These are phyloP conservation scores for Hirtodrosophila alboralis DNA, from an alignment of 2,888 invertebrate genomes.

Conservation along the genomic window DNA sequence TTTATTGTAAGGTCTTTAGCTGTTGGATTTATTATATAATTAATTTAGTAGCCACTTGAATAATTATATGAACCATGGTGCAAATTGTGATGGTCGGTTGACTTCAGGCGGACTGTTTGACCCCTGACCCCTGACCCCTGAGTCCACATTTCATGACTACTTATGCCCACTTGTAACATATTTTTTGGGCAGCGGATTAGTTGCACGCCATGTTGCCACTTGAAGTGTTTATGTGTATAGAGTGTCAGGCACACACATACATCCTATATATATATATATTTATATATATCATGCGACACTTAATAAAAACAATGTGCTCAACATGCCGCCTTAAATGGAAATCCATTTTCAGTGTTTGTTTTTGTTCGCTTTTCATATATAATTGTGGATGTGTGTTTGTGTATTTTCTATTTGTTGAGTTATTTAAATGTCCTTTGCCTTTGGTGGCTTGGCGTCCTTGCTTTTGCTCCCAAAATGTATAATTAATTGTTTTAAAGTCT, in stretches of 20 bases:
- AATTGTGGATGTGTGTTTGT: constrained; percentile 14
- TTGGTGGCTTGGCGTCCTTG: constrained; percentile 34
- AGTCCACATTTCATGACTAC: constrained; percentile 27
- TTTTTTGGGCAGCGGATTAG: constrained; percentile 79
- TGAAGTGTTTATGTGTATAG: constrained; percentile 81
- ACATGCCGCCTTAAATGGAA: constrained; percentile 81
- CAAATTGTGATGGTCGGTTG: constrained; percentile 29
- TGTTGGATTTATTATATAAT: too few relatives aligned
- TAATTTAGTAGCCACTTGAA: too few relatives aligned
- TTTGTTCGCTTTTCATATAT: constrained; percentile 51
- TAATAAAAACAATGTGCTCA: constrained; percentile 83
- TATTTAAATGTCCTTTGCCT: constrained; percentile 75
- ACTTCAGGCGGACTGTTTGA: constrained; percentile 21
- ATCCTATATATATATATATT: constrained; percentile 6
- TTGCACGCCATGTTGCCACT: constrained; percentile 82
- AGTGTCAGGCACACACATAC: constrained; percentile 32
- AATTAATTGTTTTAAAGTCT: constrained; percentile 77
- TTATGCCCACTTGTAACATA: constrained; percentile 76
- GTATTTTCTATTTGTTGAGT: constrained; percentile 36
- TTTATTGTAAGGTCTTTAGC: too few relatives aligned
- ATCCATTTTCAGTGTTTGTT: constrained; percentile 74
- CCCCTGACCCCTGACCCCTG: constrained; percentile 1
- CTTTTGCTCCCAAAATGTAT: constrained; percentile 54
- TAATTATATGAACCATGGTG: constrained; percentile 27
- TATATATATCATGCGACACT: constrained; percentile 79